A percentile compares a stretch with the other conserved stretches of the same genome.
These are phyloP conservation scores for Whitmania pigra DNA, from an alignment of 1,140 invertebrate genomes.

Conservation along the genomic window DNA sequence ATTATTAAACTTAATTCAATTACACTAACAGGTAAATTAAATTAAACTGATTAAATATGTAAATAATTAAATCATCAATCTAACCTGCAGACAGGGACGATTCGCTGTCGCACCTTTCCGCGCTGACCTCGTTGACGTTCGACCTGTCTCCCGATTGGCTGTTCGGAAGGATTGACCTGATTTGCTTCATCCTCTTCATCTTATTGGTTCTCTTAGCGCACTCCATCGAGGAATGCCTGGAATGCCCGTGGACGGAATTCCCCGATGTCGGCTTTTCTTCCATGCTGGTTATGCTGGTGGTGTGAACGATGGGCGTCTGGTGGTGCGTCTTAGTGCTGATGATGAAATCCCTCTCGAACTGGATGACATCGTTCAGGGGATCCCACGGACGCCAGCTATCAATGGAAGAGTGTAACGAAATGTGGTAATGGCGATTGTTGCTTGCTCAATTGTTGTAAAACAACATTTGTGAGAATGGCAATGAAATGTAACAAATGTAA, in stretches of 20 bases:
- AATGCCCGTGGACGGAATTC: constrained; percentile 8
- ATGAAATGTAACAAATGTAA: no score
- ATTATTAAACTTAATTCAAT: neutral
- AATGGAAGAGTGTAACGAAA: neutral
- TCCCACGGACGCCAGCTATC: constrained; percentile 58
- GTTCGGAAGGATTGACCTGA: neutral
- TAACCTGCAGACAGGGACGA: constrained; percentile 18
- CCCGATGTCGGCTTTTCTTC: constrained; percentile 21
- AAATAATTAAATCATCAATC: neutral
- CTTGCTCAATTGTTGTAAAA: no score
- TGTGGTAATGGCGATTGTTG: no score
- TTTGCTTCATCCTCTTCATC: constrained; percentile 10
- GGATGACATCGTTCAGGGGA: constrained; percentile 62
- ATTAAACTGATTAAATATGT: neutral
- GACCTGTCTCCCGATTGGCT: neutral
- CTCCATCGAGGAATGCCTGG: constrained; percentile 15
- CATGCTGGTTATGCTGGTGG: constrained; percentile 36
- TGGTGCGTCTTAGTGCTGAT: constrained; percentile 60
- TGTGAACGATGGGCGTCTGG: constrained; percentile 51
- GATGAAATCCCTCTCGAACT: constrained; percentile 62
- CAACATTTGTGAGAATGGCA: no score
- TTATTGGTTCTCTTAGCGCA: neutral
- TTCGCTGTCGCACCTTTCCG: neutral
- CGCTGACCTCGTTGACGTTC: neutral
- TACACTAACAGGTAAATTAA: no score